Conservation (phyloP, 1,140 invertebrate genomes). For the Nylanderia fulva region DNA sequence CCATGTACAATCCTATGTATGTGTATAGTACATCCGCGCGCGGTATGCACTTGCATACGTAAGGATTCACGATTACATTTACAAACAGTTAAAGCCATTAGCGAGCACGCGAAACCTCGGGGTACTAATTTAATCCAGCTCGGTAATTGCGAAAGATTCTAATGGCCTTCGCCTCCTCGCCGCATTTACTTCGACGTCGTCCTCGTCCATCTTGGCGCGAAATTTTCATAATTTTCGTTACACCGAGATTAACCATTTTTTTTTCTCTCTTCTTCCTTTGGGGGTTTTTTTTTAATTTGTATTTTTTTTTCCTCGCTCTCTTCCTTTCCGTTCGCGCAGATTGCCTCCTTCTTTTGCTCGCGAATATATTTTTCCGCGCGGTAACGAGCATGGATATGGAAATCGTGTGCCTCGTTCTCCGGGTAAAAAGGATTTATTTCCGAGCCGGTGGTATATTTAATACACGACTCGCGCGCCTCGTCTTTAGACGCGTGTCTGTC, state of each 20-base stretch:
- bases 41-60: conserved; percentile 24
- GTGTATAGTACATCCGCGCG: neutral
- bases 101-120: conserved; percentile 70
- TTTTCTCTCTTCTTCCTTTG: neutral
- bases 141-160: conserved; percentile 73
- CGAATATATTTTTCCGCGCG: conserved; percentile 48
- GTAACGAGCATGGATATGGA: conserved; percentile 64
- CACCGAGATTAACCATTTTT: neutral
- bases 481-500: conserved; percentile 59
- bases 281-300: neutral
- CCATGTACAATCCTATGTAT: neutral
- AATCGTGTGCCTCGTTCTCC: conserved; percentile 48
- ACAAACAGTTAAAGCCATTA: conserved; percentile 77
- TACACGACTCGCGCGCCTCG: conserved; percentile 37
- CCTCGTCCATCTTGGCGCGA: conserved; percentile 24
- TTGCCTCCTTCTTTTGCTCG: conserved; percentile 8
- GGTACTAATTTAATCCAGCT: conserved; percentile 73
- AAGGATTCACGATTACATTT: conserved; percentile 74
- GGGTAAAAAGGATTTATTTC: conserved; percentile 68
- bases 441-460: conserved; percentile 60
- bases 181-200: conserved; percentile 46
- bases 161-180: conserved; percentile 65
- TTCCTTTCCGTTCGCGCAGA: no score
- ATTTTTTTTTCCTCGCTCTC: neutral
- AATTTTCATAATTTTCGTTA: conserved; percentile 67